Evolutionary conservation across 2,797 vertebrate genomes (phyloP), one percentile per base, ranked within the genome.

Genomic region (Notolabrus celidotus): DNA sequence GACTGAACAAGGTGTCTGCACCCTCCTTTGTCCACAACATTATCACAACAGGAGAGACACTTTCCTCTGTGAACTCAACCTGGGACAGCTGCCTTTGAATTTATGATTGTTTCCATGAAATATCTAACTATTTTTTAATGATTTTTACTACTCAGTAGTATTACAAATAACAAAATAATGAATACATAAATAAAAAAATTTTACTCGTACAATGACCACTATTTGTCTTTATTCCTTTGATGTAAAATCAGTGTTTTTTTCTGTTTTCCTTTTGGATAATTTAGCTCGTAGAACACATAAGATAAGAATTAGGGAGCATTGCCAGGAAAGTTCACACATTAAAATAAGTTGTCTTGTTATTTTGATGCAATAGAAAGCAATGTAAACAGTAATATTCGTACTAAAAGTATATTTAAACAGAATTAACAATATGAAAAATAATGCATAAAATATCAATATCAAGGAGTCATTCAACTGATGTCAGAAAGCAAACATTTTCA

Each of bases 41-140:
- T n/a, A 22, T 58, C 67, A 67, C 12, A 64, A 36, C 51, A 59
- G 51, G 67, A 47, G 36, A 31, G 49, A 52, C 0, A 1, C 14
- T 63, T 79, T 69, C 63, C 42, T 34, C 31, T 14, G 23, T 22
- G 3, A 77, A 47, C 10, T 52, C 12, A 36, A 38, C 57, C 22
- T 23, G 12, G 41, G 20, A 15, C 51, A 27, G 46, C 50, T 62
- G 34, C 8, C 49, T 54, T 54, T 64, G 1, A n/a, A 34, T 49
- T 47, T 77, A 6, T 80, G 9, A 84, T 86, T 87, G 67, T 90
- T 91, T 88, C 76, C 27, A 73, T 90, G 79, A 92, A 92, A 87
- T 89, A 49, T 77, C 19, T 10, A 0, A 57, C 33, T 38, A 5
- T 67, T 58, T 71, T 47, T 17, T 43, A 74, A 19, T 47, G 4